A percentile compares a stretch with the other conserved stretches of the same genome.
Evolutionary conservation across 2,797 vertebrate genomes (phyloP).

Genomic region (Sternarchorhynchus goeldii): DNA sequence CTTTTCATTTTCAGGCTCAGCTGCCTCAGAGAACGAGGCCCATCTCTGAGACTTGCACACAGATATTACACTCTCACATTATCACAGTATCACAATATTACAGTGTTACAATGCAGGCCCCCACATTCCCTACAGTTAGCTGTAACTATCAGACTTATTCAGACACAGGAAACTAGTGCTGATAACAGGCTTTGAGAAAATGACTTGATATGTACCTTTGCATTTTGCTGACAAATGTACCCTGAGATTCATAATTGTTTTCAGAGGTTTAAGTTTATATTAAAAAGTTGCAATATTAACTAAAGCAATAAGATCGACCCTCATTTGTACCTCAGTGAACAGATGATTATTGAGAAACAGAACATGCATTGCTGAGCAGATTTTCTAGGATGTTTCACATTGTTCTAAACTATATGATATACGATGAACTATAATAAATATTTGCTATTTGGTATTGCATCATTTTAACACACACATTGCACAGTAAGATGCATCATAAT

Average conservation of each 20-base stretch:
- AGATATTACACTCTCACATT: constrained; percentile 26
- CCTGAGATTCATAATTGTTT: no score
- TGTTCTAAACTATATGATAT: neutral
- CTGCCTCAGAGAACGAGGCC: constrained; percentile 55
- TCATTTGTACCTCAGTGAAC: no score
- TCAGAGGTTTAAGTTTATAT: no score
- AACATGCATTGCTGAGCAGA: neutral
- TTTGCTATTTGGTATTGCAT: no score
- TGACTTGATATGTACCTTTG: no score
- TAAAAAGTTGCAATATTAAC: no score
- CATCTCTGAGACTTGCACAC: constrained; percentile 45
- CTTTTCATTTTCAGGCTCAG: constrained; percentile 61
- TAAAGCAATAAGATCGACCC: no score
- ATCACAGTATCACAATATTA: constrained; percentile 6
- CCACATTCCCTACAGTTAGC: neutral
- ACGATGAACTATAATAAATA: neutral
- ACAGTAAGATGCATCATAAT: constrained; percentile 26
- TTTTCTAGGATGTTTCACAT: neutral
- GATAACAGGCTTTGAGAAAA: no score
- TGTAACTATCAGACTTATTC: constrained; percentile 4
- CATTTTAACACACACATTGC: constrained; percentile 4
- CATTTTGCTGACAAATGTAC: no score
- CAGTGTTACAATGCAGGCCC: neutral
- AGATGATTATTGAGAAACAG: neutral
- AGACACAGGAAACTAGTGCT: neutral